These are phyloP conservation scores for Scaptomyza tumidula DNA, from an alignment of 2,888 invertebrate species.

Conservation along the genomic window DNA sequence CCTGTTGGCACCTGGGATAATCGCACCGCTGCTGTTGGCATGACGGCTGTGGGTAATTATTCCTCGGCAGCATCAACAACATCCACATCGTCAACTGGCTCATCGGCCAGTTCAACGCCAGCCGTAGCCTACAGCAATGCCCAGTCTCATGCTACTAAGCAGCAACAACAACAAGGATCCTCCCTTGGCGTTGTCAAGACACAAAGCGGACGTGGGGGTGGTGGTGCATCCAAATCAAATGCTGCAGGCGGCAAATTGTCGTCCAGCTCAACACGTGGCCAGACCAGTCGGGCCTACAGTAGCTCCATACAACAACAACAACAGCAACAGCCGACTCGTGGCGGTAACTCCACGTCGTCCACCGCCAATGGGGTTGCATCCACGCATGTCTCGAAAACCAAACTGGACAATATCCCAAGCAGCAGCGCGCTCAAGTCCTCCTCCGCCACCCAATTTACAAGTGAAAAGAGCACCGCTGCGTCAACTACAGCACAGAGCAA, in stretches of 20 bases:
- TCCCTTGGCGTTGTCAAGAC: slow-evolving; percentile 37
- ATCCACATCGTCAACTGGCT: slow-evolving; percentile 72
- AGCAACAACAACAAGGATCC: slow-evolving; percentile 31
- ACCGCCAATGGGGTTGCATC: slow-evolving; percentile 43
- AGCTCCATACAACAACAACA: slow-evolving; percentile 28
- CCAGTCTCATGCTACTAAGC: slow-evolving; percentile 41
- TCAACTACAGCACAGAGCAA: slow-evolving; percentile 31
- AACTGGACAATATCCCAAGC: slow-evolving; percentile 34
- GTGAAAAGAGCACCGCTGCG: slow-evolving; percentile 35
- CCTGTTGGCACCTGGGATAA: slow-evolving; percentile 84
- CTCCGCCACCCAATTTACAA: slow-evolving; percentile 13
- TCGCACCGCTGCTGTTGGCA: slow-evolving; percentile 73
- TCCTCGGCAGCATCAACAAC: slow-evolving; percentile 75
- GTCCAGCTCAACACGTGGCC: slow-evolving; percentile 48
- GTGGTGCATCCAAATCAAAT: slow-evolving; percentile 36
- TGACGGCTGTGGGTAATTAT: slow-evolving; percentile 54
- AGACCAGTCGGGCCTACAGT: slow-evolving; percentile 45
- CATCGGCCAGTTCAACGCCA: slow-evolving; percentile 69
- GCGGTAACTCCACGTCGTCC: slow-evolving; percentile 1
- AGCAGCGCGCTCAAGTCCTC: slow-evolving; percentile 34
- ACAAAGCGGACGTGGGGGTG: slow-evolving; percentile 37
- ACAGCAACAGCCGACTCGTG: slow-evolving; percentile 31
- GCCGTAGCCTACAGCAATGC: slow-evolving; percentile 57
- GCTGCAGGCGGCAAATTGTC: slow-evolving; percentile 44
- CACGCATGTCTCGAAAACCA: slow-evolving; percentile 36